A percentile compares a stretch with the other conserved stretches of the same genome.
Evolutionary conservation across 2,113 vertebrate genomes (phyloP).

Genomic region (Azemiops feae): DNA sequence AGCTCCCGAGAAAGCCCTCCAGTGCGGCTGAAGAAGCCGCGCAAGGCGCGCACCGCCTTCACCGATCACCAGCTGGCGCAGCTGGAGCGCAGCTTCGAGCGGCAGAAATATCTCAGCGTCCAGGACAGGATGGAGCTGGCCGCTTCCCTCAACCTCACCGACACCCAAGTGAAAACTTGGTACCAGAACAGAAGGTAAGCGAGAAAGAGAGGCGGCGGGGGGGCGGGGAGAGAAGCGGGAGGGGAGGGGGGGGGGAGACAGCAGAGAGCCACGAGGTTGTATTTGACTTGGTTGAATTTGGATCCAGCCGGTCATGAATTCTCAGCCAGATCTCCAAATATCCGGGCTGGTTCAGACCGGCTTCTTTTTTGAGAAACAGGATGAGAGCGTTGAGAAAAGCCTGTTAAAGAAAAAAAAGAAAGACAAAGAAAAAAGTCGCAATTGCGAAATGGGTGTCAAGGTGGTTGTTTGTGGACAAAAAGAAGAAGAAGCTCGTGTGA

Average conservation of each 20-base stretch:
- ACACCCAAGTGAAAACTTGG: conserved; percentile 99
- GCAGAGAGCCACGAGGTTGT: rapidly evolving
- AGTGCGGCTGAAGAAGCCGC: conserved; percentile 93
- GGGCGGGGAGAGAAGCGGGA: no score
- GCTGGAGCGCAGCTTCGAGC: conserved; percentile 96
- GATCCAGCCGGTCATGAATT: neutral
- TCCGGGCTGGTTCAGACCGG: neutral
- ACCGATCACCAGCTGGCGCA: conserved; percentile 97
- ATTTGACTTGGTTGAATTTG: neutral
- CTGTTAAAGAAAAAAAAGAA: no score
- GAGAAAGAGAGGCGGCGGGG: neutral
- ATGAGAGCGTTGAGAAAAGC: neutral
- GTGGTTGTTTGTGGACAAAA: neutral
- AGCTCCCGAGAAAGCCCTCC: conserved; percentile 95
- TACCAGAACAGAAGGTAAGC: conserved; percentile 98
- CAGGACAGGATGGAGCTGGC: conserved; percentile 99
- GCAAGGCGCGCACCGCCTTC: conserved; percentile 97
- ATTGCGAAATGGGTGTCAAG: rapidly evolving
- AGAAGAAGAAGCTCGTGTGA: no score
- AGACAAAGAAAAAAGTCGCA: neutral
- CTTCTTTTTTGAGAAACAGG: neutral
- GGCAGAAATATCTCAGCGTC: conserved; percentile 96
- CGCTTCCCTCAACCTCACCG: conserved; percentile 96
- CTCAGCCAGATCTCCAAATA: neutral
- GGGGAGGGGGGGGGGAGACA: neutral